Conservation (phyloP, 2,113 vertebrate genomes). For the Sakesphorus luctuosus region DNA sequence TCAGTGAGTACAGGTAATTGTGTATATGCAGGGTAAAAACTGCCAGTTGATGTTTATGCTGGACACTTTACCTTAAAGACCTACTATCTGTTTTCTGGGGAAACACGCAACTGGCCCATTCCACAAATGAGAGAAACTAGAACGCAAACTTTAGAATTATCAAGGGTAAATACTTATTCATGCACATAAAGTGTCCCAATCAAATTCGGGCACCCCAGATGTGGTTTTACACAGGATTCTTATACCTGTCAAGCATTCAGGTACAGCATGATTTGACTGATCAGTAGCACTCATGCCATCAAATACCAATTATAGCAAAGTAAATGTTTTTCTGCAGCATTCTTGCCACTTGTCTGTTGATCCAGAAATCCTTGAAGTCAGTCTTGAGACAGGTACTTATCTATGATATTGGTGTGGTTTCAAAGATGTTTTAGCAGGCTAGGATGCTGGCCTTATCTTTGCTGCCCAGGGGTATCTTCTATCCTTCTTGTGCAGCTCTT, state of each 20-base stretch:
- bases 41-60: neutral
- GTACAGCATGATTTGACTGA: neutral
- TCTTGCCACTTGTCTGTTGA: neutral
- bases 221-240: neutral
- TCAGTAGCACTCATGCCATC: neutral
- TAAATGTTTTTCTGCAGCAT: neutral
- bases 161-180: neutral
- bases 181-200: accelerated
- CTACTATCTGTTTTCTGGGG: neutral
- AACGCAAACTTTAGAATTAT: neutral
- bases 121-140: neutral
- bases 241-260: neutral
- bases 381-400: neutral
- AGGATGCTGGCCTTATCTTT: neutral
- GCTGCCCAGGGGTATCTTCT: neutral
- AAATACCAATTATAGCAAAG: neutral
- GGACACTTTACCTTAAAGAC: neutral
- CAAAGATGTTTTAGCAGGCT: neutral
- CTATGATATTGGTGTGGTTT: neutral
- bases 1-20: neutral
- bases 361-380: neutral
- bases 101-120: neutral
- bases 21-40: neutral
- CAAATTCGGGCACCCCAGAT: neutral
- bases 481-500: neutral